Evolutionary conservation across 2,797 vertebrate genomes (phyloP).

Genomic region (Synanceia verrucosa): DNA sequence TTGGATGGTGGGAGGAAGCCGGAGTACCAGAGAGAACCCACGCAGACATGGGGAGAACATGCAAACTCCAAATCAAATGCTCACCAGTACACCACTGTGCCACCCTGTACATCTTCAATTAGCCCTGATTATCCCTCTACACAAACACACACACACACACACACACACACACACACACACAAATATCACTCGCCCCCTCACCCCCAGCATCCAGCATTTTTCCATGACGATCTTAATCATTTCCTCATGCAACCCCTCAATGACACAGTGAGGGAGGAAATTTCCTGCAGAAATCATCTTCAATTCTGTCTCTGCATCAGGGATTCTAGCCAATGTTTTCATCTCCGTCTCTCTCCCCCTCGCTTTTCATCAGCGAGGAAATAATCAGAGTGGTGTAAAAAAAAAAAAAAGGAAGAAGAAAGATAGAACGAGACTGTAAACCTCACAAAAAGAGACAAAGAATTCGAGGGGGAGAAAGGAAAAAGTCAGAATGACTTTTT

Average conservation of each 20-base stretch:
- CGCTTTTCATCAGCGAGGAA: slow-evolving; percentile 52
- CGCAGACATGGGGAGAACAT: too few relatives aligned
- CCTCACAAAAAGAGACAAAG: background rate
- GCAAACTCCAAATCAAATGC: too few relatives aligned
- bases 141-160: too few relatives aligned
- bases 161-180: too few relatives aligned
- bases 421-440: slow-evolving; percentile 14
- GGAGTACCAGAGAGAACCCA: too few relatives aligned
- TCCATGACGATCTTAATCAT: slow-evolving; percentile 67
- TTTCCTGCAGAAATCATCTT: slow-evolving; percentile 51
- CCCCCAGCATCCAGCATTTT: slow-evolving; percentile 31
- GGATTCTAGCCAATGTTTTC: slow-evolving; percentile 35
- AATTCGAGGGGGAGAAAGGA: background rate
- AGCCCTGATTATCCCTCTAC: slow-evolving; percentile 39
- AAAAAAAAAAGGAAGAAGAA: background rate
- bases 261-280: slow-evolving; percentile 39
- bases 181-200: background rate
- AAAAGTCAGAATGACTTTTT: slow-evolving; percentile 40
- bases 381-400: slow-evolving; percentile 37
- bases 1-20: too few relatives aligned
- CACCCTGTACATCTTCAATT: slow-evolving; percentile 48
- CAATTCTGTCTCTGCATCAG: slow-evolving; percentile 55
- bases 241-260: slow-evolving; percentile 43
- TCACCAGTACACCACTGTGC: slow-evolving; percentile 1
- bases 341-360: slow-evolving; percentile 29